Evolutionary conservation across 2,113 vertebrate species (phyloP).

Genomic region (Geothlypis trichas): DNA sequence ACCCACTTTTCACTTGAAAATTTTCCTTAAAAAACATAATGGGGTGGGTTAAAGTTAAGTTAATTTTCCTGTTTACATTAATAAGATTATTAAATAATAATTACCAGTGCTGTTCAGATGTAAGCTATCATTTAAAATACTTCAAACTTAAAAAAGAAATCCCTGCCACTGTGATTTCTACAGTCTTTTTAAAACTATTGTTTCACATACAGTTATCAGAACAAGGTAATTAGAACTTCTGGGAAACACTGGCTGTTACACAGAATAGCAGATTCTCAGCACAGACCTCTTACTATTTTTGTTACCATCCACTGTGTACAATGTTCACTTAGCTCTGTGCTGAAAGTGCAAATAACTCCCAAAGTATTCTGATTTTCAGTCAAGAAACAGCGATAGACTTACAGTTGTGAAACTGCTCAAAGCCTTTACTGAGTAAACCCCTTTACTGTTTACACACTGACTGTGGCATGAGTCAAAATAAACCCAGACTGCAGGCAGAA

Average conservation of each 20-base stretch:
- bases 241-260: not conserved
- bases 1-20: not conserved
- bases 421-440: not conserved
- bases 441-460: slow-evolving; percentile 26
- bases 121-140: not conserved
- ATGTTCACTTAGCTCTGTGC: not conserved
- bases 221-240: not conserved
- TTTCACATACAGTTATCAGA: not conserved
- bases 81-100: not conserved
- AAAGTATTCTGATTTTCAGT: not conserved
- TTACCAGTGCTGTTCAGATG: not conserved
- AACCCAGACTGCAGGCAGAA: slow-evolving; percentile 13
- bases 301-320: not conserved
- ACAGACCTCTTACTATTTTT: not conserved
- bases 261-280: not conserved
- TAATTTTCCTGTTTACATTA: not conserved
- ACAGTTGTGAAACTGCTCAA: not conserved
- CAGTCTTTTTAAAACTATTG: not conserved
- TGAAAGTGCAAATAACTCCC: not conserved
- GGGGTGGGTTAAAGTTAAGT: not conserved
- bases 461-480: slow-evolving; percentile 20
- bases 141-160: not conserved
- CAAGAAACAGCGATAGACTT: not conserved
- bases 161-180: not conserved
- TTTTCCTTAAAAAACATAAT: not conserved